Conservation (phyloP, 1,140 invertebrate species). For the Dendroctonus valens region DNA sequence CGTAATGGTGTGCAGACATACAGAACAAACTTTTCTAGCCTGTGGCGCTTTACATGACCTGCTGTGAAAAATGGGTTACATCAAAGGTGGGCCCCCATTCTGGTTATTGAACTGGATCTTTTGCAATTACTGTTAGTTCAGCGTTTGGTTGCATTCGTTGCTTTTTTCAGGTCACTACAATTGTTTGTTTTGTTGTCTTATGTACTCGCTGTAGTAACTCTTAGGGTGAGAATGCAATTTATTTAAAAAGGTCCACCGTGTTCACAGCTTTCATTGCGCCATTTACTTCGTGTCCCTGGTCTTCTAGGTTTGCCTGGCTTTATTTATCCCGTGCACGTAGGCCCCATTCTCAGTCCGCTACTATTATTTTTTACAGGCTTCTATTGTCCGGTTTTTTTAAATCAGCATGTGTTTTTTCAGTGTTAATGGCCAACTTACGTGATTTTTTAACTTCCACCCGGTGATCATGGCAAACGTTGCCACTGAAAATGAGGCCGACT, state of each 20-base stretch:
- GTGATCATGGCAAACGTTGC: conserved; percentile 51
- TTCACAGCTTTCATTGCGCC: no score
- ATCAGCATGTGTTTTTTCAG: conserved; percentile 8
- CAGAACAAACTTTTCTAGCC: conserved; percentile 22
- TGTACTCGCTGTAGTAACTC: no score
- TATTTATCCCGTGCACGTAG: no score
- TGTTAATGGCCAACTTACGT: conserved; percentile 43
- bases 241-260: no score
- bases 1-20: conserved; percentile 26
- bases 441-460: conserved; percentile 20
- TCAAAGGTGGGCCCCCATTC: conserved; percentile 34
- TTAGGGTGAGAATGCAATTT: no score
- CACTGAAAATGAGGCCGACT: conserved; percentile 50
- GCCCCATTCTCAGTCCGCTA: no score
- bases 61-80: conserved; percentile 34
- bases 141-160: conserved; percentile 20
- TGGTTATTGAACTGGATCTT: conserved; percentile 35
- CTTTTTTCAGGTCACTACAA: neutral
- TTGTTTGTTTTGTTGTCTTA: conserved; percentile 4
- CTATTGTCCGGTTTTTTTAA: neutral
- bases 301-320: no score
- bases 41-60: conserved; percentile 30
- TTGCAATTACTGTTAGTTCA: conserved; percentile 32
- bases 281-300: no score
- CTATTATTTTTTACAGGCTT: neutral